These are phyloP conservation scores for Ellobium chinense DNA, from an alignment of 2,888 invertebrate species.

Conservation along the genomic window DNA sequence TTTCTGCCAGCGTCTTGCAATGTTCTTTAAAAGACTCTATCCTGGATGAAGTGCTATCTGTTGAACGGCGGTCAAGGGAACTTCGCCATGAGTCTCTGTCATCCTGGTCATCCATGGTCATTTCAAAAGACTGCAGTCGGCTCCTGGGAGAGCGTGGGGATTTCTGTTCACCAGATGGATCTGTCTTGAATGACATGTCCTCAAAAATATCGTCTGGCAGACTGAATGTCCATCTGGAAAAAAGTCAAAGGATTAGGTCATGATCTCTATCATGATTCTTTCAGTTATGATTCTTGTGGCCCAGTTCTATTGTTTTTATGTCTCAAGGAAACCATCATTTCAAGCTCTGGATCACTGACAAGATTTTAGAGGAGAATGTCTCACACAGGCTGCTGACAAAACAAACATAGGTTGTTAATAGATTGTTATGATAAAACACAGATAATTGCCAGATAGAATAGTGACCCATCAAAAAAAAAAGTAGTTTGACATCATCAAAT, in stretches of 20 bases:
- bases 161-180: conserved; percentile 44
- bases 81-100: conserved; percentile 54
- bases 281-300: too few species aligned
- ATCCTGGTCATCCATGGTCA: conserved; percentile 44
- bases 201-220: conserved; percentile 69
- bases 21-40: conserved; percentile 81
- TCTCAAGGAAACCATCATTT: too few species aligned
- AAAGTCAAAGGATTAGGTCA: neutral
- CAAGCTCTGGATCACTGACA: too few species aligned
- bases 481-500: too few species aligned
- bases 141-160: conserved; percentile 36
- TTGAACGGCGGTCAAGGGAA: conserved; percentile 65
- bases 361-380: too few species aligned
- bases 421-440: too few species aligned
- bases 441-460: too few species aligned
- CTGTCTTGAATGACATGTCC: conserved; percentile 70
- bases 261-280: too few species aligned
- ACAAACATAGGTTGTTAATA: too few species aligned
- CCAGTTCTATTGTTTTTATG: too few species aligned
- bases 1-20: conserved; percentile 82
- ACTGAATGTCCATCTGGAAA: conserved; percentile 47
- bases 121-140: conserved; percentile 50
- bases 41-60: conserved; percentile 62
- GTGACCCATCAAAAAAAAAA: too few species aligned
- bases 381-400: too few species aligned